Evolutionary conservation across 1,140 invertebrate species (phyloP).

Genomic region (Probaryconus sp.): DNA sequence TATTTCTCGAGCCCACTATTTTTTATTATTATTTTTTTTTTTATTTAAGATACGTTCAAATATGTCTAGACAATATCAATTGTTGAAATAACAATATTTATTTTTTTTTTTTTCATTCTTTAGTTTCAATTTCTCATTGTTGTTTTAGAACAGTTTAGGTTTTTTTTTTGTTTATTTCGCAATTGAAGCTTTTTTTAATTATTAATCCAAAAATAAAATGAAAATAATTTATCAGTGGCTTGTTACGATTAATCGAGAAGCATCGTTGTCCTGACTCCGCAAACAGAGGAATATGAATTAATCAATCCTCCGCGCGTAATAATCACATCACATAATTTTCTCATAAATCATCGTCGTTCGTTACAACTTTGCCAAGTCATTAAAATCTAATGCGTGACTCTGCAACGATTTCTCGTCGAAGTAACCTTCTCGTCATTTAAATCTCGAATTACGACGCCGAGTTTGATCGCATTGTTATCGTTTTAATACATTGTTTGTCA

Average conservation of each 20-base stretch:
- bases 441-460: slow-evolving; percentile 40
- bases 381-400: slow-evolving; percentile 62
- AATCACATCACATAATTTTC: slow-evolving; percentile 72
- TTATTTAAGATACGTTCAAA: no score
- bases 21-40: no score
- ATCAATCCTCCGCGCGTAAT: slow-evolving; percentile 69
- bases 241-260: slow-evolving; percentile 35
- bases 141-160: no score
- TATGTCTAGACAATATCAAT: no score
- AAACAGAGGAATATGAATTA: slow-evolving; percentile 68
- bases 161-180: no score
- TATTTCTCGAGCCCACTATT: neutral
- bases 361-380: slow-evolving; percentile 65
- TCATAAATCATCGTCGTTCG: slow-evolving; percentile 68
- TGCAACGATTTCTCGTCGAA: slow-evolving; percentile 68
- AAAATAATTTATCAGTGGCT: no score
- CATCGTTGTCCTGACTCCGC: slow-evolving; percentile 43
- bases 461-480: slow-evolving; percentile 37
- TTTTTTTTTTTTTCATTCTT: no score
- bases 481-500: no score
- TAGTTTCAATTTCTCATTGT: no score
- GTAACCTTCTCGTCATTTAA: slow-evolving; percentile 42
- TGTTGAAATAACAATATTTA: no score
- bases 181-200: no score
- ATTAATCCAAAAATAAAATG: no score